These are phyloP conservation scores for Dastarcus helophoroides DNA, from an alignment of 2,888 invertebrate genomes.

Conservation along the genomic window DNA sequence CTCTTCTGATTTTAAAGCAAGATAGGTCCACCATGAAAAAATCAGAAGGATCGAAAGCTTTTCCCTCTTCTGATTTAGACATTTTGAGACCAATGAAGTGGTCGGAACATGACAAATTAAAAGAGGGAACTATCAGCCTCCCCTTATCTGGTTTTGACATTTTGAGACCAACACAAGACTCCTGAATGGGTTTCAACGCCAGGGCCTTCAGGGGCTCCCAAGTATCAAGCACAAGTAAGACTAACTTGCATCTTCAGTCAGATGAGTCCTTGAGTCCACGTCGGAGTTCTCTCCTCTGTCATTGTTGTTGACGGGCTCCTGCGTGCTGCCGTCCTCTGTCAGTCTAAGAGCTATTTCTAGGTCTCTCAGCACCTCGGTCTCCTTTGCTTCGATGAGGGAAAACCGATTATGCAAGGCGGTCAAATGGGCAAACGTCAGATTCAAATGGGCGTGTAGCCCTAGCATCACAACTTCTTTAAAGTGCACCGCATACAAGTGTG, in stretches of 20 bases:
- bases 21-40: too few species aligned
- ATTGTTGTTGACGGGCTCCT: slow-evolving; percentile 26
- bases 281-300: slow-evolving; percentile 13
- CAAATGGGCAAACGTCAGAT: slow-evolving; percentile 94
- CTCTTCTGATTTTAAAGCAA: too few species aligned
- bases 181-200: background rate
- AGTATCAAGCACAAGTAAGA: too few species aligned
- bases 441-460: slow-evolving; percentile 91
- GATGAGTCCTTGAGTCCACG: slow-evolving; percentile 8
- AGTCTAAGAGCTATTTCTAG: slow-evolving; percentile 72
- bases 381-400: slow-evolving; percentile 87
- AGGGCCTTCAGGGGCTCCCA: too few species aligned
- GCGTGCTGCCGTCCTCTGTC: slow-evolving; percentile 38
- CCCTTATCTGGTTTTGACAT: too few species aligned
- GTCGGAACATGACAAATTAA: too few species aligned
- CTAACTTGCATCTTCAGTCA: too few species aligned
- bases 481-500: slow-evolving; percentile 96
- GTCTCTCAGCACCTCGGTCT: slow-evolving; percentile 89
- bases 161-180: too few species aligned
- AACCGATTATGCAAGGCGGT: slow-evolving; percentile 78
- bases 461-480: slow-evolving; percentile 90
- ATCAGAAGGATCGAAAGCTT: too few species aligned
- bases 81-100: too few species aligned
- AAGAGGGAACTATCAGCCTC: too few species aligned
- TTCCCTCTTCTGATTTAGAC: too few species aligned